These are phyloP conservation scores for Amblyteles armatorius DNA, from an alignment of 2,888 invertebrate genomes.

Conservation along the genomic window DNA sequence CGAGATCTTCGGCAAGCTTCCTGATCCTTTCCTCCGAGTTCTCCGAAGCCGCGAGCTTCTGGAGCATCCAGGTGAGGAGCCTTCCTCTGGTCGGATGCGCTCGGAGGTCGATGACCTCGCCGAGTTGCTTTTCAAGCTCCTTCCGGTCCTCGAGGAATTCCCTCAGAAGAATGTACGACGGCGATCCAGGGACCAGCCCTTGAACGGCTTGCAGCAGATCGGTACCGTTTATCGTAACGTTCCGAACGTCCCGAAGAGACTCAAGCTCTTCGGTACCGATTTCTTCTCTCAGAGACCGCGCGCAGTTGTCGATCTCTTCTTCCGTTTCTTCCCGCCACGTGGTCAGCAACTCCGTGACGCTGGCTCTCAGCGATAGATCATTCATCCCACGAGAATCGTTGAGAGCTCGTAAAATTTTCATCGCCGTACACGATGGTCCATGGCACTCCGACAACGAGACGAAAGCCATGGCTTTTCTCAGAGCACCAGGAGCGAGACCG, in stretches of 20 bases:
- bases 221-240: background rate
- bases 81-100: conserved; percentile 1
- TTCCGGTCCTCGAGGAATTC: background rate
- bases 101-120: background rate
- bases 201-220: conserved; percentile 2
- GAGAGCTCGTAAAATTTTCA: background rate
- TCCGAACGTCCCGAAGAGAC: background rate
- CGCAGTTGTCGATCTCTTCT: background rate
- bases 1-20: background rate
- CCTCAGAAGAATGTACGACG: background rate
- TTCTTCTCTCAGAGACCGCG: background rate
- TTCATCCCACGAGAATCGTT: background rate
- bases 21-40: background rate
- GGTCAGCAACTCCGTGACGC: background rate
- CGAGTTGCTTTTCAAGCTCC: background rate
- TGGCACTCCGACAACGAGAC: background rate
- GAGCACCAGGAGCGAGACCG: background rate
- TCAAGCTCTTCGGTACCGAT: background rate
- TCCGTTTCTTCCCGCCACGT: background rate
- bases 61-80: background rate
- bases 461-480: background rate
- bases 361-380: background rate
- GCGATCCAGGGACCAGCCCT: background rate
- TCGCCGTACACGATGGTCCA: background rate
- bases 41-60: background rate